phyloP scores from a whole-genome alignment of 2,888 invertebrate genomes.

The Candidula unifasciata region DNA sequence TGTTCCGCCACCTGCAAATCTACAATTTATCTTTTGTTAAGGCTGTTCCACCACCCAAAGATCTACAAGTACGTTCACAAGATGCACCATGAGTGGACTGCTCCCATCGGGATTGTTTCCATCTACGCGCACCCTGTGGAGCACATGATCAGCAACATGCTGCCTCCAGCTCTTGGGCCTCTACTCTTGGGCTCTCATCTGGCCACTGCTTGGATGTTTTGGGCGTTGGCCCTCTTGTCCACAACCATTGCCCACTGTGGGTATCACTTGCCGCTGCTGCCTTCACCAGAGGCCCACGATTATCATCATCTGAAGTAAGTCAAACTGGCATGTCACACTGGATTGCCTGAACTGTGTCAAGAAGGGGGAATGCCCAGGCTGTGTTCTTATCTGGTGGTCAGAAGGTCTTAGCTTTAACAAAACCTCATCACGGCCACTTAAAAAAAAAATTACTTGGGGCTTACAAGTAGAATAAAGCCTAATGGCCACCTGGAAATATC shows the following conservation, averaged over 20 bases:
- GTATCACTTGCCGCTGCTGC: constrained; percentile 90
- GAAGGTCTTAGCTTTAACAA: no score
- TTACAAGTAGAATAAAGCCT: no score
- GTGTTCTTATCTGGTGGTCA: no score
- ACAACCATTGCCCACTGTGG: constrained; percentile 90
- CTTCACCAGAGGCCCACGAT: constrained; percentile 91
- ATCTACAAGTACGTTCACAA: constrained; percentile 90
- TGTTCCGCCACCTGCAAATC: not conserved
- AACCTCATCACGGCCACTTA: no score
- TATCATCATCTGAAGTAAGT: constrained; percentile 89
- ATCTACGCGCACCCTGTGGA: constrained; percentile 88
- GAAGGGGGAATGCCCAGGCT: no score
- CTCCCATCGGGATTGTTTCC: constrained; percentile 89
- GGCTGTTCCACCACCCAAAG: constrained; percentile 85
- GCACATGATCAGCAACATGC: constrained; percentile 86
- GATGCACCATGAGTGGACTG: constrained; percentile 92
- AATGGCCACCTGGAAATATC: no score
- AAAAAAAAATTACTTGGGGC: no score
- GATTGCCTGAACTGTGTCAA: no score
- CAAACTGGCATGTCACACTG: no score
- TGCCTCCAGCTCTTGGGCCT: constrained; percentile 85
- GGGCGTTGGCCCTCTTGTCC: constrained; percentile 86
- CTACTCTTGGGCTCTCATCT: constrained; percentile 82
- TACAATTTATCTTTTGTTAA: constrained; percentile 73
- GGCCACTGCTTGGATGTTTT: constrained; percentile 84